Conservation (phyloP, 2,797 vertebrate genomes). For the Pipistrellus pipistrellus region DNA sequence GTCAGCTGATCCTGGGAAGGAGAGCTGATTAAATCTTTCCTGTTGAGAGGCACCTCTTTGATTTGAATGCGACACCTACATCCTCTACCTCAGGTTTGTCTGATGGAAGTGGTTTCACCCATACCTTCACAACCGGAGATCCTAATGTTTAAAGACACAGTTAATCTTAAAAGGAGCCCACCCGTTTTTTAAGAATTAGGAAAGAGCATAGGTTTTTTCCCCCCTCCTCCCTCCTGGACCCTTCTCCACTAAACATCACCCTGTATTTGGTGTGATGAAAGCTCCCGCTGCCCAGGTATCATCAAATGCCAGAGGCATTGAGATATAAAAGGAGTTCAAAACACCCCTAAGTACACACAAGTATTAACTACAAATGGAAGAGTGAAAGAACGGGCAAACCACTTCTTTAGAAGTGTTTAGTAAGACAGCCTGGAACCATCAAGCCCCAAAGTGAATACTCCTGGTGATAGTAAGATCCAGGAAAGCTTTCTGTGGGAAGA, state of each 20-base stretch:
- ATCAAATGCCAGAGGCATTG: background rate
- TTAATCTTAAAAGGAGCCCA: slow-evolving; percentile 54
- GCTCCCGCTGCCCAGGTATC: slow-evolving; percentile 2
- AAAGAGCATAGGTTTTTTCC: background rate
- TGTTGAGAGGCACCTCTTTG: slow-evolving; percentile 82
- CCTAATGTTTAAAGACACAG: slow-evolving; percentile 51
- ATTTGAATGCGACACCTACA: slow-evolving; percentile 71
- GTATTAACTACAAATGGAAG: slow-evolving; percentile 38
- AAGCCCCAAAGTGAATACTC: slow-evolving; percentile 19
- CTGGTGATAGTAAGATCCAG: background rate
- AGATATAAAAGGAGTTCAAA: slow-evolving; percentile 36
- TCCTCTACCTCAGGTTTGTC: slow-evolving; percentile 50
- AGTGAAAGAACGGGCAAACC: background rate
- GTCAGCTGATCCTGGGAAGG: slow-evolving; percentile 86
- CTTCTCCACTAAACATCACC: slow-evolving; percentile 20
- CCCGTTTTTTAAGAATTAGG: slow-evolving; percentile 11
- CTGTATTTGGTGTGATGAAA: slow-evolving; percentile 31
- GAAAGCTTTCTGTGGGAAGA: slow-evolving; percentile 62
- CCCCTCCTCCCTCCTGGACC: background rate
- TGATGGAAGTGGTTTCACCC: slow-evolving; percentile 40
- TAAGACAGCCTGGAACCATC: slow-evolving; percentile 55
- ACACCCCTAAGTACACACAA: background rate
- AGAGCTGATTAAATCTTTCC: slow-evolving; percentile 85
- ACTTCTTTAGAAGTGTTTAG: slow-evolving; percentile 63
- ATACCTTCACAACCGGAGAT: background rate